phyloP scores from a whole-genome alignment of 2,888 invertebrate genomes.

The Eueremaeus valkanovi region DNA sequence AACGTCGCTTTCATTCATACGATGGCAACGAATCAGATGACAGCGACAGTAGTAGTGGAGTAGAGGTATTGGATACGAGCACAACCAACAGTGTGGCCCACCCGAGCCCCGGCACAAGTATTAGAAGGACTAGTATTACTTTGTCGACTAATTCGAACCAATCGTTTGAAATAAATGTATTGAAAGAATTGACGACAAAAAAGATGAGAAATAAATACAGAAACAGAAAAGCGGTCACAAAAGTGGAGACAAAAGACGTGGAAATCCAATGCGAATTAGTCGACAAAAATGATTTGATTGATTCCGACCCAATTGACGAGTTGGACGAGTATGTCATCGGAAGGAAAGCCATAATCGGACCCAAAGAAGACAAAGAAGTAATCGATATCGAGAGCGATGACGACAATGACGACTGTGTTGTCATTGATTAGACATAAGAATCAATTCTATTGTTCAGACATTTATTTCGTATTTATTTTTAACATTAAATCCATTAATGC shows the following conservation, averaged over 20 bases:
- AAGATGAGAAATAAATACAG: background rate
- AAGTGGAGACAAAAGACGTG: background rate
- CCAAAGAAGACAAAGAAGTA: background rate
- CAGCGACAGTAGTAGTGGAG: too few species aligned
- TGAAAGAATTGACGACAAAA: background rate
- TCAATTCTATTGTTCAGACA: too few species aligned
- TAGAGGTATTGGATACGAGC: background rate
- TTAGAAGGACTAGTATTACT: background rate
- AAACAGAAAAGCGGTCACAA: background rate
- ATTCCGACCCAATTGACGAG: background rate
- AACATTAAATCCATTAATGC: too few species aligned
- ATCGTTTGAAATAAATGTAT: background rate
- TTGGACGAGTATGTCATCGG: background rate
- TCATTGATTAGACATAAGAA: background rate
- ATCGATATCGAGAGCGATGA: background rate
- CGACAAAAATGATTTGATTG: background rate
- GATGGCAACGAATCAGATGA: too few species aligned
- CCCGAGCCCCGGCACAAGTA: background rate
- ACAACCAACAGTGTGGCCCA: background rate
- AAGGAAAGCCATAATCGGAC: too few species aligned
- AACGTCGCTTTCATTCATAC: background rate
- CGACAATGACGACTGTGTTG: background rate
- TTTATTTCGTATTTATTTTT: too few species aligned
- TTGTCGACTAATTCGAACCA: background rate
- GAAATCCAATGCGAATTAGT: conserved; percentile 13